Base-by-base conservation (phyloP, 2,888 invertebrate species). In the Drosophila picticornis region DNA sequence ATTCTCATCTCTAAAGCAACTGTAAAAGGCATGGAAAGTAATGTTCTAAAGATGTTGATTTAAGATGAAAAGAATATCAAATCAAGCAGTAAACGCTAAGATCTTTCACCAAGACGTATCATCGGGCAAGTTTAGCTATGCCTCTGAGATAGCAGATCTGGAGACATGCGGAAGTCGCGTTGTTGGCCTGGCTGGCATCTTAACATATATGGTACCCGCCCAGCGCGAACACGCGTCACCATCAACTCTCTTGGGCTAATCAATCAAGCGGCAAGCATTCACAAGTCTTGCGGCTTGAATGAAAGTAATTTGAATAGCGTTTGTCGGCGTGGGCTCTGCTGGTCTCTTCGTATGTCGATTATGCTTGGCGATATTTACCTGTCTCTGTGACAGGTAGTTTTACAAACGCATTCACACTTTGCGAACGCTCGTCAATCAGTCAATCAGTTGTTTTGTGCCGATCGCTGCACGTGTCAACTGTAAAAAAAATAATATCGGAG, bases 231-330 rank as follows among this genome's bases (percentile, higher is more conserved):
- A 79, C 71, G 68, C 76, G 63, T 68, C 72, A 61, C 58, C 38
- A 52, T 11, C 31, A 10, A 50, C 72, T 60, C 70, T 48, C 66
- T 58, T 50, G 78, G 74, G 67, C 81, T 80, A 83, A 81, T 81
- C 83, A 81, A 81, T 81, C 81, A 81, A 61, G 81, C 71, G 72
- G 70, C 59, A 82, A 82, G 71, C 83, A 83, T 80, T 81, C 83
- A 81, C 69, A 62, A 70, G 43, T 80, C 72, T 67, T 62, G 80
- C 68, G 68, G 82, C 70, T 74, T 83, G 75, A 83, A 84, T 83
- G 83, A 82, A 83, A 84, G 84, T 84, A 75, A 80, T 83, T 84
- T 84, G 83, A 83, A 82, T 82, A 84, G 63, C 58, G 70, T 78
- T 83, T 74, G 75, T 70, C 81, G 72, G 77, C 77, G 75, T 79